These are phyloP conservation scores for Mamestra configurata DNA, from an alignment of 1,140 invertebrate species.

Conservation along the genomic window DNA sequence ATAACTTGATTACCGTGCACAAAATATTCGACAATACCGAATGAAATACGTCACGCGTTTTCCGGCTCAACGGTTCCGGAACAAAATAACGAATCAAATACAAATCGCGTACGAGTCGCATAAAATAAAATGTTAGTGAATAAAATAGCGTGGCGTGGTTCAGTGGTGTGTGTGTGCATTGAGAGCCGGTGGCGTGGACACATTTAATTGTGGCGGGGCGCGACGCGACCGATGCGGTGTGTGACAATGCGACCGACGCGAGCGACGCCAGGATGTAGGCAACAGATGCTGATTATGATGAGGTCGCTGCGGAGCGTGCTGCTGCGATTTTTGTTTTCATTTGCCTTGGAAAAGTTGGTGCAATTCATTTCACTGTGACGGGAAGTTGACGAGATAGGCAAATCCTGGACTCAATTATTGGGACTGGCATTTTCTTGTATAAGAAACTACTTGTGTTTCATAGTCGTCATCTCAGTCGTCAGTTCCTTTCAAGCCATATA, in stretches of 20 bases:
- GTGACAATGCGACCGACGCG: constrained; percentile 16
- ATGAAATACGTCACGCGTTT: constrained; percentile 58
- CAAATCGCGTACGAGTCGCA: constrained; percentile 59
- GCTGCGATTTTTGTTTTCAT: background rate
- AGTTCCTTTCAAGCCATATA: no score
- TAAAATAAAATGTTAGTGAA: constrained; percentile 56
- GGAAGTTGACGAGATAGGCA: no score
- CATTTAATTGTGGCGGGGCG: constrained; percentile 75
- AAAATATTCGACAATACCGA: constrained; percentile 44
- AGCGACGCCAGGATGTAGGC: constrained; percentile 2
- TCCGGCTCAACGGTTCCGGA: constrained; percentile 60
- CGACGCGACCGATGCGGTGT: background rate
- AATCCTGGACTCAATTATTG: no score
- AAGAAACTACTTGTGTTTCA: no score
- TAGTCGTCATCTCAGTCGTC: no score
- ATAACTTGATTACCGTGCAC: constrained; percentile 28
- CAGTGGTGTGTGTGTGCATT: constrained; percentile 65
- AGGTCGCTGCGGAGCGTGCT: constrained; percentile 14
- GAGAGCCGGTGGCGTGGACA: constrained; percentile 65
- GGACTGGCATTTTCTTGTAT: no score
- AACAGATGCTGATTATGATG: constrained; percentile 47
- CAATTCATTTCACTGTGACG: background rate
- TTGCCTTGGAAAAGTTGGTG: background rate
- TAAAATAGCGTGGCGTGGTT: constrained; percentile 56
- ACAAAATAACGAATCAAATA: constrained; percentile 66